Conservation (phyloP, 2,113 vertebrate species). For the Vidua chalybeata region DNA sequence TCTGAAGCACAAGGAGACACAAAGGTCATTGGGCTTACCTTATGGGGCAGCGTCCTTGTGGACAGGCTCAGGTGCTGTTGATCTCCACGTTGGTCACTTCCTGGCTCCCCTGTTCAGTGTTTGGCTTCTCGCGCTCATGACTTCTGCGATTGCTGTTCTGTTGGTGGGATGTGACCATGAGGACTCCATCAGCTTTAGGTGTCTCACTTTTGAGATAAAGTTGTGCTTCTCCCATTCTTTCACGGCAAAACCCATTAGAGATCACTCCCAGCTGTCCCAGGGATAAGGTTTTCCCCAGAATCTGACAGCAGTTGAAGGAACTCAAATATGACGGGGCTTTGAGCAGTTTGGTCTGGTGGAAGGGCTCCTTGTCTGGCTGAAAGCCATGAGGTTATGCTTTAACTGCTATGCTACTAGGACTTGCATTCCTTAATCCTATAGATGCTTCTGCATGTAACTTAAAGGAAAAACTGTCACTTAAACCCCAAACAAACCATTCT, state of each 20-base stretch:
- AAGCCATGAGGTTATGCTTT: background rate
- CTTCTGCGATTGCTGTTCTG: background rate
- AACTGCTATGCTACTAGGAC: background rate
- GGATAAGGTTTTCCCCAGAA: background rate
- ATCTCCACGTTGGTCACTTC: background rate
- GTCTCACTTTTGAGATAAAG: background rate
- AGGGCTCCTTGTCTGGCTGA: background rate
- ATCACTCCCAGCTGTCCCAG: fast-evolving
- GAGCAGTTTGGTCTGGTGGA: background rate
- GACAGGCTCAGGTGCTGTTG: background rate
- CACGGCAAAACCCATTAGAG: background rate
- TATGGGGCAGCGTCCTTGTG: background rate
- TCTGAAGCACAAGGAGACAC: background rate
- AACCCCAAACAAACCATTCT: background rate
- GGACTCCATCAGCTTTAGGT: background rate
- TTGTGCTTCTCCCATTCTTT: background rate
- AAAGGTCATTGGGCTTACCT: background rate
- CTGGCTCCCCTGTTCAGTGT: background rate
- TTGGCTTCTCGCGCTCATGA: background rate
- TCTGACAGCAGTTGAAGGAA: background rate
- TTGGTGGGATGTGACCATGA: background rate
- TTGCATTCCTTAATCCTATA: background rate
- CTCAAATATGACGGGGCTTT: background rate
- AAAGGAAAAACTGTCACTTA: background rate
- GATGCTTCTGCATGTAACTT: background rate